Base-by-base conservation (phyloP, 1,140 invertebrate genomes). In the Zelostemma sp. region DNA sequence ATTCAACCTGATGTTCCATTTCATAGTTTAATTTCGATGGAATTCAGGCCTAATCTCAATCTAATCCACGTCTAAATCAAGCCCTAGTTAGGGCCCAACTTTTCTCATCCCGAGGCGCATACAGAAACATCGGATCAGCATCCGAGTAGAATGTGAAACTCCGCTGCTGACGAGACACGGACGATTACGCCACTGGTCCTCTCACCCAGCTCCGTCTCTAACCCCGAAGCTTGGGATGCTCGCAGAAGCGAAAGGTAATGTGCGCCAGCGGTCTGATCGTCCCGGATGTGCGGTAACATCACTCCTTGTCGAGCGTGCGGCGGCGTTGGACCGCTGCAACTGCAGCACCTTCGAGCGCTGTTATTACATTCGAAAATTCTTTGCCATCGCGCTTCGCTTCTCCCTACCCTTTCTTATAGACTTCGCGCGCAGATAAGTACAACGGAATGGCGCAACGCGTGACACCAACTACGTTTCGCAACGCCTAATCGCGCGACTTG, bases 281-380 rank as follows among this genome's bases (percentile, higher is more conserved):
- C 74, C 74, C 74, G 74, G 74, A 76, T 76, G 72, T 76, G 58
- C 66, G 68, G 53, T 59, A 65, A 46, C 12, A 18, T 68, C 69
- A 58, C 63, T 64, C 53, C 69, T 50, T 51, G 41, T 11, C 12
- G 48, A 19, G 19, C 6, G 31, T 16, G 28, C 65, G 38, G 49
- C 59, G 43, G 66, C 49, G 28, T 25, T 25, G 58, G 12, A 18
- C 18, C 9, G 49, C 31, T n/a, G 50, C 28, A 35, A 55, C 58
- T 53, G 59, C 55, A 60, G 35, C 67, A 28, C 31, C 17, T 11
- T 47, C 19, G 57, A 64, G 59, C 55, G n/a, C n/a, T n/a, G 64
- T 75, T 69, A 50, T 67, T 69, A 73, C 74, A 68, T 55, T 63
- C 66, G 68, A 58, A n/a, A 73, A 76, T 74, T 73, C 74, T 71